These are phyloP conservation scores for Alligator mississippiensis DNA, from an alignment of 2,113 vertebrate species.

Conservation along the genomic window DNA sequence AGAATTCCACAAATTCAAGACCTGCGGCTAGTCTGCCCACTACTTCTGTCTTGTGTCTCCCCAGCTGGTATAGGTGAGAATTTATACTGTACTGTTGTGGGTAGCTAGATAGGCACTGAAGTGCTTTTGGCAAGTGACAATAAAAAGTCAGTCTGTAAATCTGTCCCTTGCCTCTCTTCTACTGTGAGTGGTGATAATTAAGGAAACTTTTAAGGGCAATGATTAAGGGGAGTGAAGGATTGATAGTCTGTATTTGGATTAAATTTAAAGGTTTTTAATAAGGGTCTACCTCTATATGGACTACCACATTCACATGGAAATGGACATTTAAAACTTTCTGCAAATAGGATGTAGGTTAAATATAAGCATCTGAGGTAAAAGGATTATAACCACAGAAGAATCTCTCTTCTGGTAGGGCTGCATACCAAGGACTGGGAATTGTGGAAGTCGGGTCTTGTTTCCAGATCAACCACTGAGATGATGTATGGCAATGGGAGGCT, in stretches of 20 bases:
- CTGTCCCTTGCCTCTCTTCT: no score
- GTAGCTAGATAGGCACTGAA: no score
- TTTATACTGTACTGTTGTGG: no score
- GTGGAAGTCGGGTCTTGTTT: neutral
- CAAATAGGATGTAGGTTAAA: neutral
- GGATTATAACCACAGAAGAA: neutral
- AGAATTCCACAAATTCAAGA: no score
- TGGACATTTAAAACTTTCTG: neutral
- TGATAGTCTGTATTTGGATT: neutral
- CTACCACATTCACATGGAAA: neutral
- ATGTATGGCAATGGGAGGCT: neutral
- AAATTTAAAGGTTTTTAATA: neutral
- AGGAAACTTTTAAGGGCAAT: no score
- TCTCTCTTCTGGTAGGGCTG: neutral
- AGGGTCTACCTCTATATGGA: neutral
- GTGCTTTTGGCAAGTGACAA: no score
- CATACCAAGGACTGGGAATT: neutral
- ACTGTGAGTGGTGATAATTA: no score
- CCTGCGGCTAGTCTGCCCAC: no score
- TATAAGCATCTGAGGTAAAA: neutral
- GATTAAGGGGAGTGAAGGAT: neutral
- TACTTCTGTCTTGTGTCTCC: no score
- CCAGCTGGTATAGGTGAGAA: no score
- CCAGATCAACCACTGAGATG: neutral
- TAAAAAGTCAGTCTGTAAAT: no score